Percentiles rank a stretch among this genome's conserved stretches.
These are phyloP conservation scores for Atta texana DNA, from an alignment of 1,140 invertebrate genomes.

Conservation along the genomic window DNA sequence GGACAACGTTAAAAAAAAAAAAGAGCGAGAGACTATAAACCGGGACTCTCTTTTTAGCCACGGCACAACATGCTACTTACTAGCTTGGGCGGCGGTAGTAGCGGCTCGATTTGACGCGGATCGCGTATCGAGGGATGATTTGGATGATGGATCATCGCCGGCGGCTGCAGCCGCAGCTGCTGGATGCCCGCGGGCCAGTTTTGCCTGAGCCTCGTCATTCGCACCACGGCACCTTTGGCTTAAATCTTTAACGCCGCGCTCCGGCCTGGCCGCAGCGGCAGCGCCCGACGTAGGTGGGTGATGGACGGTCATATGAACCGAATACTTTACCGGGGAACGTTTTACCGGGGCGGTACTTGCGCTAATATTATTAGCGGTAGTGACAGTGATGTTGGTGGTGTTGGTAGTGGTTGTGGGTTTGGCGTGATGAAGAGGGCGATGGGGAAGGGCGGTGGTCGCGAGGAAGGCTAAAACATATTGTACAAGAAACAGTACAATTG, in stretches of 20 bases:
- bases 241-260: slow-evolving; percentile 81
- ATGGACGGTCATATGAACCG: slow-evolving; percentile 82
- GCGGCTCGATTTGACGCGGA: slow-evolving; percentile 83
- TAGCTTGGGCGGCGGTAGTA: slow-evolving; percentile 83
- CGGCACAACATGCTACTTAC: slow-evolving; percentile 85
- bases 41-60: slow-evolving; percentile 31
- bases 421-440: slow-evolving; percentile 85
- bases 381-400: slow-evolving; percentile 73
- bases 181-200: slow-evolving; percentile 79
- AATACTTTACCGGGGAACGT: slow-evolving; percentile 76
- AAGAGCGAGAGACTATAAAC: slow-evolving; percentile 59
- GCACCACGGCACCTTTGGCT: slow-evolving; percentile 74
- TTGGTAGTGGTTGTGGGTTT: slow-evolving; percentile 80
- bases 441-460: slow-evolving; percentile 85
- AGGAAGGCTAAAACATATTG: slow-evolving; percentile 86
- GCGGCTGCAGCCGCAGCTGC: slow-evolving; percentile 78
- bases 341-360: slow-evolving; percentile 73
- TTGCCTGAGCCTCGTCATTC: slow-evolving; percentile 79
- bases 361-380: slow-evolving; percentile 57
- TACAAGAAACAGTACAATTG: slow-evolving; percentile 79
- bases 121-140: slow-evolving; percentile 85
- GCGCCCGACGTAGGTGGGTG: slow-evolving; percentile 79
- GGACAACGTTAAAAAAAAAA: slow-evolving; percentile 21
- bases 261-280: slow-evolving; percentile 82
- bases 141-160: slow-evolving; percentile 81